Percentiles rank a stretch among this genome's conserved stretches.
phyloP scores from a whole-genome alignment of 1,140 invertebrate genomes.

The Mizuhopecten yessoensis region DNA sequence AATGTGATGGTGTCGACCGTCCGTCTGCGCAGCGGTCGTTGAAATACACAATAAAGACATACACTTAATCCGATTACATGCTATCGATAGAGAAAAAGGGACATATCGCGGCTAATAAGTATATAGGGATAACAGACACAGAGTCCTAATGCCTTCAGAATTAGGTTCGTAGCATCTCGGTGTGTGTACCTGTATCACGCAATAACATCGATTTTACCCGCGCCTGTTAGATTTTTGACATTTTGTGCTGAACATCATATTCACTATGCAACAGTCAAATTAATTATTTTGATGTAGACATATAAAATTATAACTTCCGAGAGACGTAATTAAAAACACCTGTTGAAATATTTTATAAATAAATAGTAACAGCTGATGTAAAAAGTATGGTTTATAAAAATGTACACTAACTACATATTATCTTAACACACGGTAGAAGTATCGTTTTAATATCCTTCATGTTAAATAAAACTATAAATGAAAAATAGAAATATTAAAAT shows the following conservation, averaged over 20 bases:
- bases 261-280: neutral
- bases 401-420: neutral
- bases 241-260: neutral
- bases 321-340: too few species aligned
- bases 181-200: neutral
- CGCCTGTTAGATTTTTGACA: neutral
- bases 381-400: too few species aligned
- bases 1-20: neutral
- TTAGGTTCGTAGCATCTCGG: constrained; percentile 20
- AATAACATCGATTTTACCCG: neutral
- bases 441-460: neutral
- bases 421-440: neutral
- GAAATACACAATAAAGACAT: neutral
- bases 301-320: too few species aligned
- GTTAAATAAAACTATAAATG: neutral
- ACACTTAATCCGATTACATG: neutral
- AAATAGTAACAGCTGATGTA: neutral
- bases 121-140: neutral
- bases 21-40: neutral
- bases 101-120: neutral
- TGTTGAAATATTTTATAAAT: neutral
- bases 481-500: neutral
- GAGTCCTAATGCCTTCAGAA: neutral
- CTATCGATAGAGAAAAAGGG: neutral
- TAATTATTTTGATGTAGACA: neutral